Evolutionary conservation across 2,888 invertebrate genomes (phyloP), one percentile per base, ranked within the genome.

Genomic region (Patella pellucida): DNA sequence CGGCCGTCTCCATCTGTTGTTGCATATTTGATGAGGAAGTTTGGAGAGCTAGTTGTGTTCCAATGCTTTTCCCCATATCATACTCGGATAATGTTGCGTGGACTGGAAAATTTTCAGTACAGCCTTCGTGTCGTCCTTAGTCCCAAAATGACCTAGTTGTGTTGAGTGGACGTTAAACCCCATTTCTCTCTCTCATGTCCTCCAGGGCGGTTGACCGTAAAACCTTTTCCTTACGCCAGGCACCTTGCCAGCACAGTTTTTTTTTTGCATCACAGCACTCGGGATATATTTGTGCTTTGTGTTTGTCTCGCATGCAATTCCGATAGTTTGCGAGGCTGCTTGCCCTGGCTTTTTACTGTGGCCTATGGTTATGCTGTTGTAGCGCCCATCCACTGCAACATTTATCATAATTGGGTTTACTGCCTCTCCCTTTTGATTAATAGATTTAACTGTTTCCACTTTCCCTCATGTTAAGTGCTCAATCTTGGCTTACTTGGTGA

Each of bases 71-170:
- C 0, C 72, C 76, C 73, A 73, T 67, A 14, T 16, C 62, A 15
- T 41, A 72, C 56, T 75, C 75, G 1, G 75, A 78, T n/a, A 67
- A 52, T 9, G 71, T 70, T 68, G 51, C 71, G 41, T 68, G 51
- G 54, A 27, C 12, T 56, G 68, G 52, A 14, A 68, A 19, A 50
- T 41, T 75, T 70, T 70, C 69, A 16, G 78, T 78, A 54, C 73
- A 75, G 1, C 74, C 76, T 1, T 41, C 52, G 52, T n/a, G n/a
- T n/a, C n/a, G n/a, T n/a, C n/a, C n/a, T n/a, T n/a, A n/a, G n/a
- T n/a, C n/a, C n/a, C n/a, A n/a, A n/a, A n/a, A n/a, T n/a, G n/a
- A n/a, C n/a, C n/a, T n/a, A n/a, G n/a, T n/a, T n/a, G n/a, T n/a
- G n/a, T n/a, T n/a, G n/a, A n/a, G n/a, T n/a, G n/a, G n/a, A n/a